These are phyloP conservation scores for Neelides sp. DNA, from an alignment of 1,140 invertebrate species.

Conservation along the genomic window DNA sequence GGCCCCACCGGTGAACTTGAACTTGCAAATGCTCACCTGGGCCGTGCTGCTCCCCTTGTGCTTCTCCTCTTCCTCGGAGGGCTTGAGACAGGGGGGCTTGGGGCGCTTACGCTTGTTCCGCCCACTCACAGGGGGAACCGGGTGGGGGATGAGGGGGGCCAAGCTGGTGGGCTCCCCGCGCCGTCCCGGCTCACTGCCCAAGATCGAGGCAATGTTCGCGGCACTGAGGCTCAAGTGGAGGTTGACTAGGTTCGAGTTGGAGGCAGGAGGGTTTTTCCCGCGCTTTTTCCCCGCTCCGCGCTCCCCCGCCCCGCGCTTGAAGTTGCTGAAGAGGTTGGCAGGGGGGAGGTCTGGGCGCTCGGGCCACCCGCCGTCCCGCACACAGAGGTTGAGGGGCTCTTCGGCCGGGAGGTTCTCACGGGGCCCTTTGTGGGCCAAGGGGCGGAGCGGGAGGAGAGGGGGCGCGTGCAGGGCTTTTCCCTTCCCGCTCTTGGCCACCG, in stretches of 20 bases:
- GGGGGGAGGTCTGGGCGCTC: neutral
- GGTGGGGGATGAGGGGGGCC: too few relatives aligned
- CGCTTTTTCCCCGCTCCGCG: neutral
- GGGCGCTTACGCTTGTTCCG: neutral
- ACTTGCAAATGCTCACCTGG: conserved; percentile 76
- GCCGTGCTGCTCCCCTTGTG: conserved; percentile 47
- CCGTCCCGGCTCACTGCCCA: too few relatives aligned
- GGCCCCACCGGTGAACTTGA: conserved; percentile 79
- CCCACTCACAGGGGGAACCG: neutral
- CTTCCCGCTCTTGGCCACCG: too few relatives aligned
- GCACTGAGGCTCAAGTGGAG: too few relatives aligned
- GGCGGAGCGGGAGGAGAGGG: neutral
- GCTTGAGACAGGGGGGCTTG: neutral
- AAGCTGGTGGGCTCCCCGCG: too few relatives aligned
- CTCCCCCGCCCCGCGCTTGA: neutral
- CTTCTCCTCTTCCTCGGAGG: neutral
- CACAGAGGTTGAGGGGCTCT: conserved; percentile 70
- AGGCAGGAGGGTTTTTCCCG: neutral
- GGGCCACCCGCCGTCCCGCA: conserved; percentile 51
- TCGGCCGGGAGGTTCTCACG: conserved; percentile 39
- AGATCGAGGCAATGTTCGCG: too few relatives aligned
- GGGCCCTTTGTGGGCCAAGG: neutral
- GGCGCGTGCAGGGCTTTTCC: conserved; percentile 2
- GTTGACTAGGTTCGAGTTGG: neutral
- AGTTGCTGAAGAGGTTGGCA: conserved; percentile 5